Evolutionary conservation across 2,113 vertebrate species (phyloP).

Genomic region (Arenaria interpres): DNA sequence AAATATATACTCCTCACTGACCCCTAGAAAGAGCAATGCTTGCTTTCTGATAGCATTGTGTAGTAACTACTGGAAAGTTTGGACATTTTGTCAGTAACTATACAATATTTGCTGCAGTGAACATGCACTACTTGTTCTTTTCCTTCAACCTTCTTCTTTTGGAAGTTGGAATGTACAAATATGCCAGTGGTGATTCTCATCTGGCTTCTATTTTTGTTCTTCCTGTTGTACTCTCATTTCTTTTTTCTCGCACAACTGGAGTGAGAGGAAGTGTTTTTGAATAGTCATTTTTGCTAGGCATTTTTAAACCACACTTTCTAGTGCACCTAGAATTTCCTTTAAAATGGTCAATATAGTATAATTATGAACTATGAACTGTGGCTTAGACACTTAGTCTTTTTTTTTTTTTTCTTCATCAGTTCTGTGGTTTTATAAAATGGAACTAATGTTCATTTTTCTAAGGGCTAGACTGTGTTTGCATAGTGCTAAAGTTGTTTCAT

Average conservation of each 20-base stretch:
- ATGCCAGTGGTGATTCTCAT: not conserved
- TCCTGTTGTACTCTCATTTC: slow-evolving; percentile 24
- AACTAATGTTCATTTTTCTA: not conserved
- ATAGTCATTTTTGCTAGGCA: not conserved
- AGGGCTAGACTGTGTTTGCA: not conserved
- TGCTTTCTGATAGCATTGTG: not conserved
- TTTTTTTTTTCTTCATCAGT: not conserved
- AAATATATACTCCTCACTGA: not conserved
- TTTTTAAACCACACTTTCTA: slow-evolving; percentile 31
- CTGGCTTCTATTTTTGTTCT: slow-evolving; percentile 43
- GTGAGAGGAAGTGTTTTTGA: not conserved
- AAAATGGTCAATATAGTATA: not conserved
- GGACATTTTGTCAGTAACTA: not conserved
- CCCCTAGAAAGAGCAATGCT: not conserved
- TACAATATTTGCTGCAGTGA: not conserved
- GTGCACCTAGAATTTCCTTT: not conserved
- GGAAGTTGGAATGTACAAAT: not conserved
- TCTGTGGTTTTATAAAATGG: not conserved
- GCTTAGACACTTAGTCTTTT: not conserved
- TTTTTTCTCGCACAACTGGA: not conserved
- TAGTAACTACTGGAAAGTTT: not conserved
- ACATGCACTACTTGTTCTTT: not conserved
- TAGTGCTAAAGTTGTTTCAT: not conserved
- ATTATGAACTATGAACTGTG: not conserved
- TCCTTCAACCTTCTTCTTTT: not conserved